phyloP scores from a whole-genome alignment of 2,113 vertebrate genomes.

The Corythornis vintsioides region DNA sequence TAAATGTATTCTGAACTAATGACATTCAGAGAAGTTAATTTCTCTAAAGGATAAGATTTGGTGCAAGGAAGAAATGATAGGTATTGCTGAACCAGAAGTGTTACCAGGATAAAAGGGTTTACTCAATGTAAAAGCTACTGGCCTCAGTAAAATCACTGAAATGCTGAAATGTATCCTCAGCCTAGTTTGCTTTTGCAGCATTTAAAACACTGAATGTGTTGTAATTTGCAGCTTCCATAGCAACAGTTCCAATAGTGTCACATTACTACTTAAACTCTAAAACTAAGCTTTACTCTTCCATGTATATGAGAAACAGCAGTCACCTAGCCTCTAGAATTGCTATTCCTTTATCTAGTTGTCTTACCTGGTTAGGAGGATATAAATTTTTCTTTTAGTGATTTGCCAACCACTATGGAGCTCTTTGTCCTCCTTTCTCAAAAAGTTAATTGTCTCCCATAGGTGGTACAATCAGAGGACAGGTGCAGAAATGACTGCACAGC shows the following conservation, averaged over 20 bases:
- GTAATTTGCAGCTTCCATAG: background rate
- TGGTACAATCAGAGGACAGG: background rate
- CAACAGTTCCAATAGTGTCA: background rate
- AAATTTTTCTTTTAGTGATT: background rate
- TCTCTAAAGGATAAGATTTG: background rate
- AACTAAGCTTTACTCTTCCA: background rate
- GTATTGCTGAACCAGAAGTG: background rate
- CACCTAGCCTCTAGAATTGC: background rate
- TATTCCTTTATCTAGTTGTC: background rate
- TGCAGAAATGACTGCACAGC: background rate
- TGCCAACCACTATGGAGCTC: background rate
- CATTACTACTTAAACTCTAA: background rate
- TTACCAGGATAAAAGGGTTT: background rate
- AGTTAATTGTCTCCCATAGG: background rate
- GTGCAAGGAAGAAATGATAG: background rate
- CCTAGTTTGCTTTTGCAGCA: background rate
- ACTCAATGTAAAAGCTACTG: background rate
- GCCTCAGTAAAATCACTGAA: background rate
- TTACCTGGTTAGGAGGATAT: background rate
- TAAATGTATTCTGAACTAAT: background rate
- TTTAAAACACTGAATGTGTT: background rate
- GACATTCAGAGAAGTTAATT: background rate
- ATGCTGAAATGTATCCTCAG: background rate
- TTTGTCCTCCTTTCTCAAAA: background rate
- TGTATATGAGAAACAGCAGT: background rate